phyloP scores from a whole-genome alignment of 2,888 invertebrate genomes.

The Caenorhabditis sulstoni region DNA sequence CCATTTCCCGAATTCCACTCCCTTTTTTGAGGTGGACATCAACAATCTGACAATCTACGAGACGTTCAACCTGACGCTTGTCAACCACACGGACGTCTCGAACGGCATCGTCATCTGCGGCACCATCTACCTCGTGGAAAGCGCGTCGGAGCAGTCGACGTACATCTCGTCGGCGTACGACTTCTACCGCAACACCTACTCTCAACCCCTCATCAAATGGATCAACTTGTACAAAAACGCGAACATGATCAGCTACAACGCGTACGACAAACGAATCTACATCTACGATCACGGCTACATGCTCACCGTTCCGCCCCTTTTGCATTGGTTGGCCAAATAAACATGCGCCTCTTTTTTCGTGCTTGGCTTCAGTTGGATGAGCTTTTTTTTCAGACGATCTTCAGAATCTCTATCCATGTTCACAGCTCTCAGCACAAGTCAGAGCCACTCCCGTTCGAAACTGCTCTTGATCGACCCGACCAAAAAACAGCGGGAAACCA shows the following conservation, averaged over 20 bases:
- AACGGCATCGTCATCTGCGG: constrained; percentile 81
- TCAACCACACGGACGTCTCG: constrained; percentile 78
- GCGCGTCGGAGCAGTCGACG: constrained; percentile 71
- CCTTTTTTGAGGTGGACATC: constrained; percentile 77
- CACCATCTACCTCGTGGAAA: constrained; percentile 78
- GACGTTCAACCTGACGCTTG: constrained; percentile 78
- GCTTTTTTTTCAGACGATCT: too few species aligned
- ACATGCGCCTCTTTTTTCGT: not conserved
- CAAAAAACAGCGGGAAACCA: too few species aligned
- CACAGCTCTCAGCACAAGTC: too few species aligned
- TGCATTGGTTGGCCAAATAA: constrained; percentile 78
- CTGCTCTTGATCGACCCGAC: too few species aligned
- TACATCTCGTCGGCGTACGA: constrained; percentile 77
- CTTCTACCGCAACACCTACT: constrained; percentile 77
- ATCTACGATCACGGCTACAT: constrained; percentile 80
- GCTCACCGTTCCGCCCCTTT: constrained; percentile 78
- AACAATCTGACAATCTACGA: constrained; percentile 80
- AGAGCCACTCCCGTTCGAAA: too few species aligned
- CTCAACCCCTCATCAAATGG: constrained; percentile 79
- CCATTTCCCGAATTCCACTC: not conserved
- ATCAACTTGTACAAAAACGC: constrained; percentile 79
- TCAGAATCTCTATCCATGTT: too few species aligned
- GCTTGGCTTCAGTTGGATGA: too few species aligned
- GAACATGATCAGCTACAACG: constrained; percentile 80
- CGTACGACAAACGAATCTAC: constrained; percentile 80